A percentile compares a stretch with the other conserved stretches of the same genome.
Evolutionary conservation across 1,140 invertebrate species (phyloP).

Genomic region (Bombus huntii): DNA sequence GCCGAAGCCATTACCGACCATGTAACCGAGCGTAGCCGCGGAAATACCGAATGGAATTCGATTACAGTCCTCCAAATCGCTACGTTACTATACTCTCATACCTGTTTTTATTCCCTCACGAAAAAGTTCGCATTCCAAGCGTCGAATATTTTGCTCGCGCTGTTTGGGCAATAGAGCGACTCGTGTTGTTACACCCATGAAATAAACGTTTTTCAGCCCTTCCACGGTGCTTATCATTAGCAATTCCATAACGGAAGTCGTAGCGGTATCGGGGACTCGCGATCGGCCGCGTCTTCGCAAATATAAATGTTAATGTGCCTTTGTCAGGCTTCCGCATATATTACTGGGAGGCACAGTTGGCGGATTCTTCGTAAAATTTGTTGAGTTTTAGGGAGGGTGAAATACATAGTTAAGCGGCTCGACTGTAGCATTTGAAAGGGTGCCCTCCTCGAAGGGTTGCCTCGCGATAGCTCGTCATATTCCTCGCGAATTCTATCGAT

Average conservation of each 20-base stretch:
- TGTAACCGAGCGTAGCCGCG: neutral
- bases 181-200: neutral
- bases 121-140: neutral
- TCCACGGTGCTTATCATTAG: conserved; percentile 41
- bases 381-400: neutral
- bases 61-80: neutral
- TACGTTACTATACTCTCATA: neutral
- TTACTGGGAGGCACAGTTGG: conserved; percentile 5
- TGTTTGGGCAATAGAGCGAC: neutral
- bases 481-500: neutral
- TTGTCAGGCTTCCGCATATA: conserved; percentile 30
- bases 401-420: conserved; percentile 50
- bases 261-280: conserved; percentile 1
- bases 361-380: conserved; percentile 9
- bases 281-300: conserved; percentile 7
- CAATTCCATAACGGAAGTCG: conserved; percentile 47
- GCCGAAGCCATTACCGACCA: neutral
- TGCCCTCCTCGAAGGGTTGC: neutral
- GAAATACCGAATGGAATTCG: neutral
- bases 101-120: neutral
- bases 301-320: conserved; percentile 44
- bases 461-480: neutral
- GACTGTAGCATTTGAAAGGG: conserved; percentile 30
- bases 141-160: neutral
- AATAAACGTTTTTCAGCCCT: conserved; percentile 24